phyloP scores from a whole-genome alignment of 2,113 vertebrate species.

The Microcebus lehilahytsara region DNA sequence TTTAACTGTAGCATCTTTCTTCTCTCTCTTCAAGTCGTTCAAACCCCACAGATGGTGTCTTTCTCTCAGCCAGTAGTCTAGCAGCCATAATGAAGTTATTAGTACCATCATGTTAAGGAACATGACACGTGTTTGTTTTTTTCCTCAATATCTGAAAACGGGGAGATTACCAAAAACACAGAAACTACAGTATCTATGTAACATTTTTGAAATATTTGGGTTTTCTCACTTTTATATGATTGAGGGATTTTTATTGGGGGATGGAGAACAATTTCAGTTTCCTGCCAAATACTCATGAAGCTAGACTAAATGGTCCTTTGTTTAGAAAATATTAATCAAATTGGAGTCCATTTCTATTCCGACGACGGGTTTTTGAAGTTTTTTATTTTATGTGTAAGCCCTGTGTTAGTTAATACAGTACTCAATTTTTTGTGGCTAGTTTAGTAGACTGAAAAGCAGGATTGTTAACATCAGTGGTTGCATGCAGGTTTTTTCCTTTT shows the following conservation, averaged over 20 bases:
- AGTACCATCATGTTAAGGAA: background rate
- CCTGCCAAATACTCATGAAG: background rate
- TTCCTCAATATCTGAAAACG: background rate
- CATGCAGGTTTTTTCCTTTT: background rate
- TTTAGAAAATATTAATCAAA: constrained; percentile 36
- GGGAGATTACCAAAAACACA: background rate
- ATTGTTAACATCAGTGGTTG: background rate
- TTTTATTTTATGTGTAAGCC: background rate
- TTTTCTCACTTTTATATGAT: constrained; percentile 17
- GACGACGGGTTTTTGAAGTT: background rate
- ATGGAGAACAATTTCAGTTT: background rate
- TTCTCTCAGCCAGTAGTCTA: background rate
- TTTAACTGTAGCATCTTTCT: background rate
- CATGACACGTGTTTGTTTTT: background rate
- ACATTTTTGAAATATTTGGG: background rate
- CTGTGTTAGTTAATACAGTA: background rate
- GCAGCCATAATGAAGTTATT: background rate
- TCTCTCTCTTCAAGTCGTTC: background rate
- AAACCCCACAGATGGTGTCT: background rate
- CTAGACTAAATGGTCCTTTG: background rate
- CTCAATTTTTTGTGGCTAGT: background rate
- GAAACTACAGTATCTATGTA: background rate
- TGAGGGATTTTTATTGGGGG: constrained; percentile 3
- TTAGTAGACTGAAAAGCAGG: background rate
- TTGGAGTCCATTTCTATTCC: constrained; percentile 10